phyloP scores from a whole-genome alignment of 2,797 vertebrate genomes.

The Vultur gryphus region DNA sequence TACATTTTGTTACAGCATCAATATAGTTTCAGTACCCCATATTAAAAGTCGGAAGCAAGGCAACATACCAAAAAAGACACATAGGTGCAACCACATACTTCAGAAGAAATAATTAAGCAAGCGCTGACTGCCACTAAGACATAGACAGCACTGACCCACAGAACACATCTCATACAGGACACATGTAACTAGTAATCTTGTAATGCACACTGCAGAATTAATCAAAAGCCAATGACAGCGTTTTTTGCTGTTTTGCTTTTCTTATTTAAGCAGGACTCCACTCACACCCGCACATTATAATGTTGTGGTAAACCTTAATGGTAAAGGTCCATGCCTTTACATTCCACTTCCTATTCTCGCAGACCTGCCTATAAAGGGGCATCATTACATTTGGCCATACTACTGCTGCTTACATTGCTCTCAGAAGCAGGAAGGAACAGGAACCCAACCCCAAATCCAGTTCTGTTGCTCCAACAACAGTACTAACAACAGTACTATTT shows the following conservation, averaged over 20 bases:
- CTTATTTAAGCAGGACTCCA: neutral
- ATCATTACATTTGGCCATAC: neutral
- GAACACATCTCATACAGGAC: neutral
- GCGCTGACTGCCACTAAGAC: neutral
- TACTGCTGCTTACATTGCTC: neutral
- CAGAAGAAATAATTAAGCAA: neutral
- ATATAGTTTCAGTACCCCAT: neutral
- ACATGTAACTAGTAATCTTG: neutral
- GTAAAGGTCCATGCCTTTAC: neutral
- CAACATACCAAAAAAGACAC: neutral
- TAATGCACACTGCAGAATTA: neutral
- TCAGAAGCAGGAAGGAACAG: neutral
- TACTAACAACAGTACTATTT: too few species aligned
- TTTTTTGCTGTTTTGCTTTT: neutral
- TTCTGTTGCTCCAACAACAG: neutral
- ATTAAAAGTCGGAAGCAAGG: neutral
- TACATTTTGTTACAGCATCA: neutral
- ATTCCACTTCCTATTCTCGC: too few species aligned
- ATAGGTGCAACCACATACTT: neutral
- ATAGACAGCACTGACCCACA: neutral
- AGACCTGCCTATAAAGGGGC: neutral
- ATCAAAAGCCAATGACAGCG: neutral
- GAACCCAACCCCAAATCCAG: neutral
- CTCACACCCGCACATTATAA: neutral
- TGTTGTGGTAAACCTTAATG: neutral